Evolutionary conservation across 92 coral and sea anemone genomes (phyloP), one percentile per base, ranked within the genome.

Genomic region (Palythoa caribaeorum): DNA sequence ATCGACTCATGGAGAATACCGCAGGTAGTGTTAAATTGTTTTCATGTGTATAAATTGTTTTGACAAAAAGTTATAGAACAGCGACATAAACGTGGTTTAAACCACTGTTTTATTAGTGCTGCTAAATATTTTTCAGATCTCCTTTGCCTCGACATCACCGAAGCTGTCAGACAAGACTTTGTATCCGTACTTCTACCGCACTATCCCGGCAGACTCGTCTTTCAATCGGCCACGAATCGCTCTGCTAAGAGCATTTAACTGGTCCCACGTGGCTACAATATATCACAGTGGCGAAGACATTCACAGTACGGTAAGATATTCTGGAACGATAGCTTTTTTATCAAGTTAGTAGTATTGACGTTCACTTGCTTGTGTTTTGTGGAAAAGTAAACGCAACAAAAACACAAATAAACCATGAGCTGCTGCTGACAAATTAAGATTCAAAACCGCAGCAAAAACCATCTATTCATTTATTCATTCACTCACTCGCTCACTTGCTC

Each of bases 171-270:
- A 83, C 89, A 95, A 93, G 86, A 66, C 28, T 50, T 65, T 59
- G 15, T 95, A 93, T 63, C 98, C 98, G 9, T 72, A 95, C 71
- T 95, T 95, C 83, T 95, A 91, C 84, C 96, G 98, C 53, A 95
- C 98, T 16, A 95, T 95, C 73, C 98, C 98, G 11, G 96, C 90
- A 39, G 98, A 95, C 52, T 87, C 96, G 0, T 95, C 98, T 9
- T 95, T 95, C 87, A 95, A 88, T 92, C 90, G 70, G 10, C 98
- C 98, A 11, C 92, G 96, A 37, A 77, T 95, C 10, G 94, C 96
- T 19, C 50, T 95, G 69, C 92, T 95, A 20, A 87, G 89, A 75
- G 88, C 89, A 9, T 93, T 94, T 62, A 76, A 93, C 54, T 95
- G 98, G 98, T 81, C 89, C 39, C 91, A 92, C 48, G 98, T 92